Conservation (phyloP, 2,113 vertebrate species). For the Saguinus midas region DNA sequence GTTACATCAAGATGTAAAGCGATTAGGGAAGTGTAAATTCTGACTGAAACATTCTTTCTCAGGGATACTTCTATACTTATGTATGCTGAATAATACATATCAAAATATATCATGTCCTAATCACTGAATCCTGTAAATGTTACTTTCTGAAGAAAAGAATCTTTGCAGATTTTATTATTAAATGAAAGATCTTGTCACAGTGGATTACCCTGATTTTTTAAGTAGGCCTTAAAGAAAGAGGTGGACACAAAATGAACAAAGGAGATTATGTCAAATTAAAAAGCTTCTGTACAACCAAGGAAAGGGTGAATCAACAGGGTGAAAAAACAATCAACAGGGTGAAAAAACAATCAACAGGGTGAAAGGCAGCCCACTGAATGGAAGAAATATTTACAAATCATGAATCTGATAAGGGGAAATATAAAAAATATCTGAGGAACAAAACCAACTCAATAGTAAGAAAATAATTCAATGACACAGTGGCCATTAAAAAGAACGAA, state of each 20-base stretch:
- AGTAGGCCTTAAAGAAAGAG: neutral
- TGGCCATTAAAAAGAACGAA: neutral
- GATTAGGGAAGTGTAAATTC: neutral
- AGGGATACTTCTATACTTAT: neutral
- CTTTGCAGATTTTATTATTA: neutral
- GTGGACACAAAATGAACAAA: neutral
- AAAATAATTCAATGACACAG: neutral
- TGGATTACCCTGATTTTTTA: neutral
- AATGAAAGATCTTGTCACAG: neutral
- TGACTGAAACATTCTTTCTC: neutral
- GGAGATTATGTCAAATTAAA: neutral
- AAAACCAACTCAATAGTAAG: neutral
- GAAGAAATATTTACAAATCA: neutral
- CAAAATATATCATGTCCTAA: neutral
- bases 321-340: neutral
- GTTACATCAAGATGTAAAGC: neutral
- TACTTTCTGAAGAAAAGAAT: neutral
- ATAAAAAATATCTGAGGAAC: neutral
- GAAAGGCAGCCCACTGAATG: neutral
- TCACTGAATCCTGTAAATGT: neutral
- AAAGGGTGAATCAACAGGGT: neutral
- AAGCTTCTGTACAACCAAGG: neutral
- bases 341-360: neutral
- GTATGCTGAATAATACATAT: neutral
- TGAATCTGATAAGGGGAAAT: neutral